A percentile compares a stretch with the other conserved stretches of the same genome.
Evolutionary conservation across 2,797 vertebrate species (phyloP).

Genomic region (Oceanodroma leucorhoa): DNA sequence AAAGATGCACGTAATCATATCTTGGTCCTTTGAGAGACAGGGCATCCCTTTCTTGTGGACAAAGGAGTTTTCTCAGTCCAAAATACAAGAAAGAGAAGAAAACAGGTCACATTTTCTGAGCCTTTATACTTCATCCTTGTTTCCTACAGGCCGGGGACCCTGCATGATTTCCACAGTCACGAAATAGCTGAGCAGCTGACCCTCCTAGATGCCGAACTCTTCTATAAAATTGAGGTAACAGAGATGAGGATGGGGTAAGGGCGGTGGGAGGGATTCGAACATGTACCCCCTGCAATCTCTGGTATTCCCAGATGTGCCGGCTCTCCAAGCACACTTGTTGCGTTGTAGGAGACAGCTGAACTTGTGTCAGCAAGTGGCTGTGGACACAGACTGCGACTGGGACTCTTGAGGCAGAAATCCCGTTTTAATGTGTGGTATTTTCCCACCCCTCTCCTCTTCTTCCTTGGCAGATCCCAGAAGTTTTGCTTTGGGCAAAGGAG

Average conservation of each 20-base stretch:
- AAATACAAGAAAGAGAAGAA: neutral
- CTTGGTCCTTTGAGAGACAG: neutral
- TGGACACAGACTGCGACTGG: neutral
- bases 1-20: accelerated
- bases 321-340: neutral
- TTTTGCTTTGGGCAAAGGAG: conserved; percentile 98
- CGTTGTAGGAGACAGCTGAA: neutral
- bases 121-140: neutral
- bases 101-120: neutral
- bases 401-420: neutral
- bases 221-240: conserved; percentile 96
- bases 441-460: neutral
- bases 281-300: neutral
- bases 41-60: neutral
- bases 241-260: neutral
- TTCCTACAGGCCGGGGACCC: conserved; percentile 88
- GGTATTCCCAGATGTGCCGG: neutral
- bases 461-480: conserved; percentile 91
- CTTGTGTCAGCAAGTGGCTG: neutral
- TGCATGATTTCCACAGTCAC: conserved; percentile 98
- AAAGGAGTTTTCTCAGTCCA: neutral
- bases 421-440: neutral
- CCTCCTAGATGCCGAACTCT: conserved; percentile 94
- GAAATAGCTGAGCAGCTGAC: conserved; percentile 98
- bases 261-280: neutral